These are phyloP conservation scores for Cotesia congregata DNA, from an alignment of 2,888 invertebrate species.

Conservation along the genomic window DNA sequence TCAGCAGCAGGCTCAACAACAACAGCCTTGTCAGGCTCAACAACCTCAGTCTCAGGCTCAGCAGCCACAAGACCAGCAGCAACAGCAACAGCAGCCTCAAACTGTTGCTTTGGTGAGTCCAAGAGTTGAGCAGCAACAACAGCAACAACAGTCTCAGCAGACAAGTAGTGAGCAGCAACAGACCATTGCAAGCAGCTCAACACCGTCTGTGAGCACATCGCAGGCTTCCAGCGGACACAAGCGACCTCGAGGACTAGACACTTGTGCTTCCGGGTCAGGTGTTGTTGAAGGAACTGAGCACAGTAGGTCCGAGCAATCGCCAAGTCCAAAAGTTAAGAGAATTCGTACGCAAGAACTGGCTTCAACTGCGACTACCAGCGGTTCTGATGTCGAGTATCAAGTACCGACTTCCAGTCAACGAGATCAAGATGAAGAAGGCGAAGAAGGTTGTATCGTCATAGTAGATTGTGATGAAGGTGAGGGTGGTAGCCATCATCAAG, in stretches of 20 bases:
- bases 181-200: conserved; percentile 73
- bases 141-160: conserved; percentile 60
- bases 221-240: conserved; percentile 75
- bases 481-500: conserved; percentile 69
- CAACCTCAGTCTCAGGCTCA: conserved; percentile 51
- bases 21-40: conserved; percentile 41
- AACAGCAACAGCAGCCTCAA: conserved; percentile 58
- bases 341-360: conserved; percentile 61
- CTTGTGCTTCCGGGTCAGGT: conserved; percentile 60
- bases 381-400: conserved; percentile 68
- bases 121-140: conserved; percentile 61
- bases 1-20: conserved; percentile 52
- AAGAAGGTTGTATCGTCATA: conserved; percentile 84
- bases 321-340: conserved; percentile 64
- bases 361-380: conserved; percentile 61
- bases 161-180: conserved; percentile 66
- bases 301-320: conserved; percentile 59
- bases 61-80: conserved; percentile 54
- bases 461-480: conserved; percentile 87
- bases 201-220: conserved; percentile 79
- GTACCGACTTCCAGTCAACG: conserved; percentile 90
- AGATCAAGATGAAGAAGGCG: conserved; percentile 77
- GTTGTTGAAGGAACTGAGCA: conserved; percentile 62
- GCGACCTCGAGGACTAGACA: conserved; percentile 72
- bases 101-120: conserved; percentile 68